phyloP scores from a whole-genome alignment of 1,140 invertebrate species.

The Mya arenaria region DNA sequence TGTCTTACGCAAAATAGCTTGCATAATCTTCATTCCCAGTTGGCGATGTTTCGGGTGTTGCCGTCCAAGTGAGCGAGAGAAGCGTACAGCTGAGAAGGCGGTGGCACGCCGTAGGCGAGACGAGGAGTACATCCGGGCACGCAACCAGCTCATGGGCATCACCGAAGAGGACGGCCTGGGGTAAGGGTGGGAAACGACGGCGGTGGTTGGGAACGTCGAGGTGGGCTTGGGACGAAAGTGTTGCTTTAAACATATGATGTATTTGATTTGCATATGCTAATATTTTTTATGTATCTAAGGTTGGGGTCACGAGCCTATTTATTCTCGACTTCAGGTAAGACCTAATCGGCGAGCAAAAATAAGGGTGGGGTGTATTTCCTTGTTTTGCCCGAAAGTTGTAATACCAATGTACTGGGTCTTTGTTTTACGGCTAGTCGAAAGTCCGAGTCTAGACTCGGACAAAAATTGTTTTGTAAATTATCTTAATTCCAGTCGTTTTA shows the following conservation, averaged over 20 bases:
- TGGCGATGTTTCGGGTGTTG: conserved; percentile 46
- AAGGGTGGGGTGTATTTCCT: too few species aligned
- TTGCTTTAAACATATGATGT: neutral
- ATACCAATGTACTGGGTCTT: too few species aligned
- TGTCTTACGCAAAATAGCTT: too few species aligned
- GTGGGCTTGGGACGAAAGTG: too few species aligned
- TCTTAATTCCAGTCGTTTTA: too few species aligned
- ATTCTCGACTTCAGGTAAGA: neutral
- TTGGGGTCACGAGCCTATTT: neutral
- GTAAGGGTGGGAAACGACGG: too few species aligned
- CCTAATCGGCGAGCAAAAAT: neutral
- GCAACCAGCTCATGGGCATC: conserved; percentile 25
- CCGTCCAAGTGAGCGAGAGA: neutral
- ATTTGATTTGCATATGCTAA: neutral
- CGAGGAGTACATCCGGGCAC: conserved; percentile 28
- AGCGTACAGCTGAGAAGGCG: neutral
- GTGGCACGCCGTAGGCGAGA: neutral
- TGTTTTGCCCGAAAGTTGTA: too few species aligned
- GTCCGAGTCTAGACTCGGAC: too few species aligned
- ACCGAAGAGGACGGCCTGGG: neutral
- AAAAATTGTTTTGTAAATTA: too few species aligned
- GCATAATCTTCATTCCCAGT: conserved; percentile 9
- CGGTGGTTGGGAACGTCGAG: too few species aligned
- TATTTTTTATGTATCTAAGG: neutral
- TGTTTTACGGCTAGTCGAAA: too few species aligned